Conservation (phyloP, 2,888 invertebrate species). For the Bombyx huttoni region DNA sequence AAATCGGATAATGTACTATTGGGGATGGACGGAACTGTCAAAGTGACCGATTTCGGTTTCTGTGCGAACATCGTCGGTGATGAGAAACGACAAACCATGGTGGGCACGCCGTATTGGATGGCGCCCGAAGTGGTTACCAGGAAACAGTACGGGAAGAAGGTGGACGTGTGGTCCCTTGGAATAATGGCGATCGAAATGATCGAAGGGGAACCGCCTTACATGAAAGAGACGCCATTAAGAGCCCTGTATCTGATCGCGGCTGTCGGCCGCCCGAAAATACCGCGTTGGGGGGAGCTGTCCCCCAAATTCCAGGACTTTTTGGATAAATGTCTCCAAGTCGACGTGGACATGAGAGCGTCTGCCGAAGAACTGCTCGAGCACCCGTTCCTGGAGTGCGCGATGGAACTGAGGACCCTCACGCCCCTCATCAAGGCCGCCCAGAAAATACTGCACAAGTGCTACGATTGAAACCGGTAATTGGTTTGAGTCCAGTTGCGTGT, state of each 20-base stretch:
- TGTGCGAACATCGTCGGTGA: constrained; percentile 97
- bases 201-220: constrained; percentile 96
- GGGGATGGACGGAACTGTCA: constrained; percentile 92
- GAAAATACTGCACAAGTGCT: constrained; percentile 80
- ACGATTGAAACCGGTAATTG: constrained; percentile 43
- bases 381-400: constrained; percentile 83
- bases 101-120: constrained; percentile 99
- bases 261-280: constrained; percentile 93
- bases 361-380: constrained; percentile 85
- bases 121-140: constrained; percentile 94
- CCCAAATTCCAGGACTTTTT: constrained; percentile 85
- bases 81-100: constrained; percentile 96
- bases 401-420: constrained; percentile 84
- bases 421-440: constrained; percentile 95
- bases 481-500: constrained; percentile 32
- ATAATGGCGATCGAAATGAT: constrained; percentile 97
- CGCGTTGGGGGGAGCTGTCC: constrained; percentile 85
- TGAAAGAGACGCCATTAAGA: constrained; percentile 92
- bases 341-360: constrained; percentile 83
- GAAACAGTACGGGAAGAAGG: constrained; percentile 94
- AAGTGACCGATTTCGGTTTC: constrained; percentile 97
- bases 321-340: constrained; percentile 89
- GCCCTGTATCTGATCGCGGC: constrained; percentile 96
- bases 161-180: constrained; percentile 96
- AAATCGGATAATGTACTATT: constrained; percentile 97